These are phyloP conservation scores for Tachina grossa DNA, from an alignment of 2,888 invertebrate genomes.

Conservation along the genomic window DNA sequence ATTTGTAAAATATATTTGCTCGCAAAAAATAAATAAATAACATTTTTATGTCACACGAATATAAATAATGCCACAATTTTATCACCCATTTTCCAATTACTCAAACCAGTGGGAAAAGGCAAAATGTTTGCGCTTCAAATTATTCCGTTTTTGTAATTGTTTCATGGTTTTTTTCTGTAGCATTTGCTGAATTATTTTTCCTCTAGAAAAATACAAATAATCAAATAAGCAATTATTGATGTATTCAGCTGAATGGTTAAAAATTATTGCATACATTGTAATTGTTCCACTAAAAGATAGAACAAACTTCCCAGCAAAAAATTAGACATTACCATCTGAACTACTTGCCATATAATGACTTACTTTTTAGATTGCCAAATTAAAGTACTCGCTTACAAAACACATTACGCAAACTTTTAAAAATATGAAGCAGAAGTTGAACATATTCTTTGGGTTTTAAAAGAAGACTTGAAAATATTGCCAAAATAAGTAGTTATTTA, in stretches of 20 bases:
- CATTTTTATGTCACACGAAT: slow-evolving; percentile 42
- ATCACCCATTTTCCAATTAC: slow-evolving; percentile 65
- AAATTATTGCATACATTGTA: slow-evolving; percentile 16
- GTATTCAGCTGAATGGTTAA: slow-evolving; percentile 24
- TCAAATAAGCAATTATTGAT: slow-evolving; percentile 48
- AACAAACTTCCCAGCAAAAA: too few species aligned
- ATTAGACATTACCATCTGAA: too few species aligned
- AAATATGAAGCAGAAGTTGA: too few species aligned
- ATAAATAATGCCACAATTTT: slow-evolving; percentile 50
- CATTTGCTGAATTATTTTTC: slow-evolving; percentile 17
- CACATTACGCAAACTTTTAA: too few species aligned
- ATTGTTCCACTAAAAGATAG: too few species aligned
- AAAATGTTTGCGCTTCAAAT: not conserved
- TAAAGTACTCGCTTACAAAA: too few species aligned
- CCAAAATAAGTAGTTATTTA: too few species aligned
- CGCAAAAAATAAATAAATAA: slow-evolving; percentile 39
- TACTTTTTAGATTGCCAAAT: too few species aligned
- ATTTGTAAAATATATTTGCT: slow-evolving; percentile 33
- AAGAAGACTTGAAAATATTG: too few species aligned
- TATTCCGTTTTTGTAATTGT: not conserved
- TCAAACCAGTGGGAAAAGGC: slow-evolving; percentile 25
- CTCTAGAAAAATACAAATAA: slow-evolving; percentile 59
- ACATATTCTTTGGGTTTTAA: too few species aligned
- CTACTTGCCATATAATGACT: too few species aligned
- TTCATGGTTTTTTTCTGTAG: not conserved